Evolutionary conservation across 2,888 invertebrate genomes (phyloP), one percentile per base, ranked within the genome.

Genomic region (Leucozona laternaria): DNA sequence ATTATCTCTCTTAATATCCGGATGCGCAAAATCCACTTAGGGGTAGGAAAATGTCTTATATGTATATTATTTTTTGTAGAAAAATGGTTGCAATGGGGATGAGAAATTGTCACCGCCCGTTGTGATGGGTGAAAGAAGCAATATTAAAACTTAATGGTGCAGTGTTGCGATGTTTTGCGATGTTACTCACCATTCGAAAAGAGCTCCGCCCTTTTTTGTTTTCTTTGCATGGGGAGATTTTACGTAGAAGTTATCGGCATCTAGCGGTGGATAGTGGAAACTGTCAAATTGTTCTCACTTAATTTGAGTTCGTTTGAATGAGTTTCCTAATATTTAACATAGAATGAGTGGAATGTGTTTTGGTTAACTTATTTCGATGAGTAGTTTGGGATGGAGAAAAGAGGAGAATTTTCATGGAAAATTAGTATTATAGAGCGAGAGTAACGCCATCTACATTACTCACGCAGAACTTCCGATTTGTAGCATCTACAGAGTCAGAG

Each of bases 131-230:
- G 60, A 45, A 73, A 55, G 71, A 58, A 62, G 64, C 53, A 66
- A 45, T 17, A 22, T 22, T 1, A 1, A 2, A 28, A 20, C 13
- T 40, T n/a, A 53, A 53, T 15, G 28, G 10, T 64, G 64, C 77
- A 31, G 62, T 68, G 72, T 77, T 78, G 55, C 55, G 45, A 70
- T 75, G 55, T 66, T 31, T 58, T 15, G 62, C 73, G 43, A 77
- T 70, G 73, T 58, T 45, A 70, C 81, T 85, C 81, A 73, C 13
- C 11, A 31, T 55, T 43, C 20, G 13, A 28, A 15, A 40, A 40
- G 75, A 82, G 85, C 86, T 86, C 86, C 86, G 86, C 86, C 86
- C 78, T 82, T 82, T 86, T 86, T 86, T 79, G 68, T 73, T 86
- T 86, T 82, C 71, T 75, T 86, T 86, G 66, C 82, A 55, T 71